Conservation (phyloP, 2,888 invertebrate genomes). For the Sinodicranocentrus sp. region DNA sequence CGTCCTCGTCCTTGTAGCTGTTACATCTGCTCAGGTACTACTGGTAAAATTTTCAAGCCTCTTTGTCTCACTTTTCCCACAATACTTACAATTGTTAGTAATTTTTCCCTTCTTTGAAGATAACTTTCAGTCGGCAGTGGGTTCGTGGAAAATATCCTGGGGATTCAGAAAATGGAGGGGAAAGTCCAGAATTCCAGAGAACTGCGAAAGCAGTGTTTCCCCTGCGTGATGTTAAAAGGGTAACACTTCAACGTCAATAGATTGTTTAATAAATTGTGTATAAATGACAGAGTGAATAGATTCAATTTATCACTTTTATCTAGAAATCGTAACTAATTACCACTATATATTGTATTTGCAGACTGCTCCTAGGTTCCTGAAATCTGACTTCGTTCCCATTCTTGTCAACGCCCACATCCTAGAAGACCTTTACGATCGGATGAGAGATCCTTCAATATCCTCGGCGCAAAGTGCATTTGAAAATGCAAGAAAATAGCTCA, state of each 20-base stretch:
- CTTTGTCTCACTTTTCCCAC: no score
- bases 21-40: conserved; percentile 59
- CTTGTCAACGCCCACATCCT: conserved; percentile 53
- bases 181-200: conserved; percentile 66
- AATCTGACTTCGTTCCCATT: conserved; percentile 57
- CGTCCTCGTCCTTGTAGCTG: conserved; percentile 34
- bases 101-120: conserved; percentile 26
- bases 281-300: no score
- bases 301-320: neutral
- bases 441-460: conserved; percentile 33
- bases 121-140: conserved; percentile 70
- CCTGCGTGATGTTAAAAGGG: conserved; percentile 37
- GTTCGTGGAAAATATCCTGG: conserved; percentile 72
- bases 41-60: no score
- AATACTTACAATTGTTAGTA: neutral
- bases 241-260: neutral
- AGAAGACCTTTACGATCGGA: conserved; percentile 50
- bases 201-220: conserved; percentile 62
- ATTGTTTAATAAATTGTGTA: no score
- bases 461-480: conserved; percentile 29
- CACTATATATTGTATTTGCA: no score
- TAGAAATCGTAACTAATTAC: neutral
- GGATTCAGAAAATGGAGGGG: conserved; percentile 54
- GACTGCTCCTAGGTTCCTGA: conserved; percentile 38
- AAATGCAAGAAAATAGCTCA: conserved; percentile 31